Evolutionary conservation across 1,140 invertebrate species (phyloP), one percentile per base, ranked within the genome.

Genomic region (Drosophila nannoptera): DNA sequence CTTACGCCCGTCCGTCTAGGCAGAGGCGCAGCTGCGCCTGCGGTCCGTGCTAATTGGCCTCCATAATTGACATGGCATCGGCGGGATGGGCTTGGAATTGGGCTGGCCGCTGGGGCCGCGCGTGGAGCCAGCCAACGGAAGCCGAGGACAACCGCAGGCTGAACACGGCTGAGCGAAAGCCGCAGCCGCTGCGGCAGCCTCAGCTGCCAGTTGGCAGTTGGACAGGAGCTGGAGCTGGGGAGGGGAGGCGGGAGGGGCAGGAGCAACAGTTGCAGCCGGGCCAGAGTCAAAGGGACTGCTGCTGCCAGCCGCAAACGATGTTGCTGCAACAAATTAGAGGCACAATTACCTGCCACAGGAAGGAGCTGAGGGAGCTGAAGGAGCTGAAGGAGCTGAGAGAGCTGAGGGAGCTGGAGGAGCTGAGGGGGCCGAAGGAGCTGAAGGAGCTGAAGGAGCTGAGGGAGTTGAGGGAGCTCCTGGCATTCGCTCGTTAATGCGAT

Each of bases 241-340:
- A 5, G 2, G 32, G n/a, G n/a, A n/a, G n/a, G n/a, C n/a, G n/a
- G n/a, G n/a, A n/a, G n/a, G 16, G 1, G n/a, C 5, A n/a, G 4
- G 7, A 52, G 45, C 5, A 9, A 49, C 29, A 22, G 31, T 32
- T 36, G 35, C 35, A 36, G 35, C 14, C 29, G 50, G 29, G 35
- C 11, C 22, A 11, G 4, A 46, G 16, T 22, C 7, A 29, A 11
- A 11, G 22, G 4, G 32, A 14, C 32, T 32, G 50, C 58, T 61
- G 75, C 73, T 67, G 67, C 71, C 66, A 63, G 52, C 11, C 43
- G 42, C 40, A 69, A 43, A 48, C 42, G 40, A 65, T 76, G 78
- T 77, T 71, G 73, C 73, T 84, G 80, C 75, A 78, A 59, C 73
- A 80, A 83, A 83, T 83, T 83, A 83, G 68, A 35, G 29, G 42